Base-by-base conservation (phyloP, 2,113 vertebrate species). In the Kryptolebias marmoratus region DNA sequence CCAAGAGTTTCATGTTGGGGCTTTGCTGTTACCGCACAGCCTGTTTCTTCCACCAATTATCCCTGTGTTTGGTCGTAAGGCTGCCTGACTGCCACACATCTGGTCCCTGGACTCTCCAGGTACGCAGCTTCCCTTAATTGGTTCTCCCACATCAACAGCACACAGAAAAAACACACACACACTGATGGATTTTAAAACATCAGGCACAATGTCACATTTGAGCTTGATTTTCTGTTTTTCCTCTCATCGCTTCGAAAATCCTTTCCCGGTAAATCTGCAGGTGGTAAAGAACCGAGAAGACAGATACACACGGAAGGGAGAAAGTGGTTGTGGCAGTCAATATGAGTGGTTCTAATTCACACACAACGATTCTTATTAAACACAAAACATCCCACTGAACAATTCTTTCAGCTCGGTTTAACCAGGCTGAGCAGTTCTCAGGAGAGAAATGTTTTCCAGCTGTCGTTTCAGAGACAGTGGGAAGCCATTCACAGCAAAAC, bases 121-220 rank as follows among this genome's bases (percentile, higher is more conserved):
- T 65, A 69, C 81, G 82, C 64, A 82, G 78, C 39, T 54, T 68
- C 55, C 61, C 67, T 73, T 93, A 92, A 94, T 93, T 91, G 86
- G 88, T 80, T 86, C 72, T 75, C 58, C 77, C 68, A 55, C 71
- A 55, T 78, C 63, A 82, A 68, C 65, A 73, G 61, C 75, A 63
- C 28, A 69, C 55, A 68, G 52, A 83, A 81, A 87, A 78, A 73
- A 73, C 79, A 84, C 87, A 73, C 3, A 36, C 3, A 72, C 77
- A 78, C 85, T 52, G 64, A 68, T 8, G 9, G 27, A 66, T 66
- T 75, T 84, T 58, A 84, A 78, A 79, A 79, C 84, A 92, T 90
- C 86, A 84, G 82, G 81, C 75, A 79, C 77, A 78, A 77, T 77
- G 78, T 81, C 88, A 84, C 84, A 89, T 92, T 87, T 86, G 77